Base-by-base conservation (phyloP, 1,140 invertebrate genomes). In the Lepidurus apus region DNA sequence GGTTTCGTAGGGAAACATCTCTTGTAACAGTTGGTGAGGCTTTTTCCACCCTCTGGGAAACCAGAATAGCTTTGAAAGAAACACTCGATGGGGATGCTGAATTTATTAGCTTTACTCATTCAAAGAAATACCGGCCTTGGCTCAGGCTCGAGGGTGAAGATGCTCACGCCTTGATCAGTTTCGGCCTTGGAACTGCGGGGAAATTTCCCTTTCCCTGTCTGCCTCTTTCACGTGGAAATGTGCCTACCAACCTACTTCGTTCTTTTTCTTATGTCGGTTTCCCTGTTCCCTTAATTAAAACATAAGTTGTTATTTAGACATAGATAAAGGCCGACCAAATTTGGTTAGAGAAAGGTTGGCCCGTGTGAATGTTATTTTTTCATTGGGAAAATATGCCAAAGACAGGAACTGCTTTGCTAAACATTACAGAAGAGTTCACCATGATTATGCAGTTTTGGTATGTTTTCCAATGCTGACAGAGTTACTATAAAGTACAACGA, bases 51-150 rank as follows among this genome's bases (percentile, higher is more conserved):
- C 53, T 65, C 53, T 4, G 21, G n/a, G 17, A 21, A 65, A 65
- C 17, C 53, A 65, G 53, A 65, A 65, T 65, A 21, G 53, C 21
- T 65, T 21, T 65, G 53, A 65, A 65, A 65, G 53, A 13, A 65
- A 7, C 9, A 65, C 17, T 65, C 53, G 53, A 65, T 21, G 53
- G 53, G n/a, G 53, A 65, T 65, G 53, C 53, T 65, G 53, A 65
- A 65, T 65, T 34, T 65, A 21, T 65, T 65, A 17, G 53, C 53
- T 65, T 34, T 65, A 65, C n/a, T 65, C 53, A 65, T 65, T 65
- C 53, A 65, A 65, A 9, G 53, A 65, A 65, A 65, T 65, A n/a
- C 53, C 53, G 53, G n/a, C n/a, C 53, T 65, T 65, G 53, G 53
- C 17, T 65, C 8, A 21, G 53, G 53, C 53, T 65, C 53, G 53